Conservation (phyloP, 2,797 vertebrate genomes). For the Schizopygopsis pylzovi region DNA sequence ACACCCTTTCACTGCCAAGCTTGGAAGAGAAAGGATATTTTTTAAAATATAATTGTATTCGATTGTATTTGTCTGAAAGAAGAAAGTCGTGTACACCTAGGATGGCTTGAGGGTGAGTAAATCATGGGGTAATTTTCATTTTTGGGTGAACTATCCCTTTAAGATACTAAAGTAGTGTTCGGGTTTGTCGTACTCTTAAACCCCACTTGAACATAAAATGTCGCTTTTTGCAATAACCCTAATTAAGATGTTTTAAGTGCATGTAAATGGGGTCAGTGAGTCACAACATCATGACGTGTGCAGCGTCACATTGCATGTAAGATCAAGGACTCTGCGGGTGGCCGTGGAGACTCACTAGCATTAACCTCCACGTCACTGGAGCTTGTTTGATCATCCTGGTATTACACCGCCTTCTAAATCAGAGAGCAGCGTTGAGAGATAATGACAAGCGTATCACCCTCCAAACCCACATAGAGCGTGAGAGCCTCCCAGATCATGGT, state of each 20-base stretch:
- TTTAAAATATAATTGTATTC: background rate
- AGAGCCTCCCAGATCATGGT: constrained; percentile 36
- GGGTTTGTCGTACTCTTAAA: background rate
- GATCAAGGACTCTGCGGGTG: background rate
- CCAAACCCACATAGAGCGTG: background rate
- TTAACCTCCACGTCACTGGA: constrained; percentile 21
- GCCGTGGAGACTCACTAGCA: constrained; percentile 4
- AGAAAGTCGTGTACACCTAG: too few relatives aligned
- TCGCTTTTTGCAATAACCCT: background rate
- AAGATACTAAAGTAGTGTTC: background rate
- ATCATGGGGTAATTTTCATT: background rate
- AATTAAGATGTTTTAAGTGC: background rate
- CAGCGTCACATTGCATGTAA: background rate
- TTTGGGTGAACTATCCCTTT: background rate
- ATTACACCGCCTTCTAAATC: constrained; percentile 44
- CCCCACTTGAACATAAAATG: background rate
- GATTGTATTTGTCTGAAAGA: too few relatives aligned
- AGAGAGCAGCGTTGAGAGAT: constrained; percentile 25
- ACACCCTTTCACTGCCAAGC: too few relatives aligned
- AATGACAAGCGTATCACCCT: constrained; percentile 51
- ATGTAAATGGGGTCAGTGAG: background rate
- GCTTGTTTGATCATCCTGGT: constrained; percentile 22
- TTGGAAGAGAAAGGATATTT: too few relatives aligned
- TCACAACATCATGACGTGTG: background rate
- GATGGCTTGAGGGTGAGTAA: background rate